Evolutionary conservation across 23 tunicate genomes (phyloP).

Genomic region (Botrylloides violaceus): DNA sequence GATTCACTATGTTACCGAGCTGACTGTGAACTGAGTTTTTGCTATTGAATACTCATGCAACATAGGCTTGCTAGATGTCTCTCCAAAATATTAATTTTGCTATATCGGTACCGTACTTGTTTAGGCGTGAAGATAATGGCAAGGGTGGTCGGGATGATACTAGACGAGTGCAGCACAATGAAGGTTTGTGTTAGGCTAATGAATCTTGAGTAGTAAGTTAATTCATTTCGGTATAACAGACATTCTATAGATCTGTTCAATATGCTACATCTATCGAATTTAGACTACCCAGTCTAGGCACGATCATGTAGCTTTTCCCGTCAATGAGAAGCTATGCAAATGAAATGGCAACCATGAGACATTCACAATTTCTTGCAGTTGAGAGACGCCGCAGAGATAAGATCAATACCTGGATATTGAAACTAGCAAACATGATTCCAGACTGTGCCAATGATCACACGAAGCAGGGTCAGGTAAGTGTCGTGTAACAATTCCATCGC

Average conservation of each 20-base stretch:
- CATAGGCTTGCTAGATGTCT: too few relatives aligned
- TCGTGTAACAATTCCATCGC: background rate
- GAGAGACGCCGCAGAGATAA: conserved; percentile 94
- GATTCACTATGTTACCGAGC: too few relatives aligned
- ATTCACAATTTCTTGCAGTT: conserved; percentile 46
- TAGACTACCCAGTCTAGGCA: too few relatives aligned
- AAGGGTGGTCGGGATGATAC: conserved; percentile 47
- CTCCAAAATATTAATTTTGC: background rate
- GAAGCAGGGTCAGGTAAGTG: conserved; percentile 96
- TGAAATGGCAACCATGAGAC: too few relatives aligned
- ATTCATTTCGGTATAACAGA: too few relatives aligned
- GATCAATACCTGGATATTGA: conserved; percentile 93
- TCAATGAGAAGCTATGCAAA: too few relatives aligned
- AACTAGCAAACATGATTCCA: conserved; percentile 79
- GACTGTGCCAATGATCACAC: conserved; percentile 93
- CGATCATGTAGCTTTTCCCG: too few relatives aligned
- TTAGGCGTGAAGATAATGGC: conserved; percentile 38
- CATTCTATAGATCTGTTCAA: too few relatives aligned
- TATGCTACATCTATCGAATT: too few relatives aligned
- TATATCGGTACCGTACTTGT: background rate
- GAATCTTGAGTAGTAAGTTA: too few relatives aligned
- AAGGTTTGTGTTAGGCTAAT: conserved; percentile 39
- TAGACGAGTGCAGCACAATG: conserved; percentile 95
- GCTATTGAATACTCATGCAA: too few relatives aligned
- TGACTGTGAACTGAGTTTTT: too few relatives aligned